Percentiles rank a stretch among this genome's conserved stretches.
Evolutionary conservation across 2,888 invertebrate genomes (phyloP).

Genomic region (Trichacis sp.): DNA sequence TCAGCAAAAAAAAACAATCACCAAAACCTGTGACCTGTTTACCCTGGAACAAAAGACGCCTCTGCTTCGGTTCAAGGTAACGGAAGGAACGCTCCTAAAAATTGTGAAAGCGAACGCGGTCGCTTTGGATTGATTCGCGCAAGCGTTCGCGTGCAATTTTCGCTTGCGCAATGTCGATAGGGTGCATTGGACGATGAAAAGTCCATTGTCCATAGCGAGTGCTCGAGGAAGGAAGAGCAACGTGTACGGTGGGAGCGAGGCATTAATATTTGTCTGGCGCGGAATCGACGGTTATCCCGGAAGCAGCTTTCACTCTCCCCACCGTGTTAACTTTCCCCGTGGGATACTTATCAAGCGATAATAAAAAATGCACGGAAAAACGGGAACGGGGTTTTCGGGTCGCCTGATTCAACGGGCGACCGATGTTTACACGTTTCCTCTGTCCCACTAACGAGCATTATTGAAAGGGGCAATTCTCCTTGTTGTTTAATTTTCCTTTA

Average conservation of each 20-base stretch:
- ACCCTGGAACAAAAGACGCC: background rate
- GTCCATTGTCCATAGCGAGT: slow-evolving; percentile 1
- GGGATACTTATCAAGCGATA: slow-evolving; percentile 23
- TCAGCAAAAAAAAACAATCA: no score
- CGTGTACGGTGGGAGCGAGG: slow-evolving; percentile 6
- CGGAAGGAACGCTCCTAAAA: slow-evolving; percentile 10
- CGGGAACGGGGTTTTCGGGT: slow-evolving; percentile 40
- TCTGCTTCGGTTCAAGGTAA: background rate
- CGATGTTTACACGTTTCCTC: slow-evolving; percentile 40
- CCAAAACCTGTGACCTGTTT: no score
- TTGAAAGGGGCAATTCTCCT: no score
- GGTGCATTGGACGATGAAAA: background rate
- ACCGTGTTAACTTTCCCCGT: slow-evolving; percentile 40
- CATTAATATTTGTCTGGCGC: slow-evolving; percentile 33
- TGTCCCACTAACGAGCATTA: no score
- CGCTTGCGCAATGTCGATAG: slow-evolving; percentile 15
- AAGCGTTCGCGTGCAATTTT: slow-evolving; percentile 12
- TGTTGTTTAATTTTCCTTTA: no score
- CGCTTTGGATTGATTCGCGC: background rate
- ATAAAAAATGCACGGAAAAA: slow-evolving; percentile 14
- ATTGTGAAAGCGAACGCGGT: slow-evolving; percentile 14
- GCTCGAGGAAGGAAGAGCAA: slow-evolving; percentile 1
- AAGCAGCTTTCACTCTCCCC: slow-evolving; percentile 44
- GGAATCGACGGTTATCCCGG: slow-evolving; percentile 40
- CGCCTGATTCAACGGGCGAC: slow-evolving; percentile 32